Evolutionary conservation across 2,113 vertebrate species (phyloP), one percentile per base, ranked within the genome.

Genomic region (Columba livia): DNA sequence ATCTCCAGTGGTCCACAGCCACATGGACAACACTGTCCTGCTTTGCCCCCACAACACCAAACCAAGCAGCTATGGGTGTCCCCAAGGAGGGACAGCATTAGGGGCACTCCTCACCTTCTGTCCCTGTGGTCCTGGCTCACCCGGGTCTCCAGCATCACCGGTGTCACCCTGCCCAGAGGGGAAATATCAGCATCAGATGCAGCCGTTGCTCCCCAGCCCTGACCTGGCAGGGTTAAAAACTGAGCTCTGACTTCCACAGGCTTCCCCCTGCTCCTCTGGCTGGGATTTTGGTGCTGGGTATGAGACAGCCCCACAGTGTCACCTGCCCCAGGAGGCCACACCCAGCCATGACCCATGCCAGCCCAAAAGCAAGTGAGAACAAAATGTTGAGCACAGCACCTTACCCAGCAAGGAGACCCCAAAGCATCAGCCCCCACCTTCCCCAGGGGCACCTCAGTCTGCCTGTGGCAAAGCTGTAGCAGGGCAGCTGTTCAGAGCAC

Each of bases 41-140:
- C 61, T 54, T 56, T 44, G n/a, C 8, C 19, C 23, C 34, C 67
- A 15, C 3, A 9, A 12, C 0, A 0, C 10, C 19, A 70, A 53
- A 10, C 0, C 1, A 42, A 54, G 18, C 24, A 74, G 66, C 1
- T 17, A 5, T 0, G 5, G 34, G 61, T 65, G 44, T 29, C 48
- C 32, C 44, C 0, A 0, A 58, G 56, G 28, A 84, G 79, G 65
- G 40, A 48, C 31, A 70, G 62, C 13, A 57, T 7, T 15, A 48
- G n/a, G 57, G 15, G 24, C 18, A 13, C 11, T 58, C 26, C 81
- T 90, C 90, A 99, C 99, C 98, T 98, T 99, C 31, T 92, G 94
- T 58, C 98, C 98, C 92, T 16, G 92, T 2, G 72, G 51, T 44
- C 99, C 99, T 18, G 96, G 80, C 73, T 98, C 97, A 0, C 99